These are phyloP conservation scores for Microctenopoma steveboyesi DNA, from an alignment of 2,797 vertebrate species.

Conservation along the genomic window DNA sequence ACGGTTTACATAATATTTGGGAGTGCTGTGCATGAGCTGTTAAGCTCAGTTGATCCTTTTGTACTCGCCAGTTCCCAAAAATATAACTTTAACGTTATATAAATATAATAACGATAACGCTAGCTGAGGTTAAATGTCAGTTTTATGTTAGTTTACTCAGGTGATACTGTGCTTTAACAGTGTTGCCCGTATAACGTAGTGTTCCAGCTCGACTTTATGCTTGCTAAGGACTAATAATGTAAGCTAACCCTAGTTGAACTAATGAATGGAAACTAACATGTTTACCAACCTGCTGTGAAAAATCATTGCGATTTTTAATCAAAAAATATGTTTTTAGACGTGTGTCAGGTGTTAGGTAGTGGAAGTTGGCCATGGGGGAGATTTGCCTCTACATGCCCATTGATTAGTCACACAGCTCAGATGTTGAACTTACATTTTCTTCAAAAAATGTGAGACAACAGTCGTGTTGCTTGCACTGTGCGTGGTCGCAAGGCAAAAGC, in stretches of 20 bases:
- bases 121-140: neutral
- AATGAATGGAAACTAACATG: conserved; percentile 6
- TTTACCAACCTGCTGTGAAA: conserved; percentile 9
- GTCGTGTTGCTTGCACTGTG: neutral
- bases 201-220: conserved; percentile 1
- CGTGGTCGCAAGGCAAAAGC: neutral
- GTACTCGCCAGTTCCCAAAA: conserved; percentile 25
- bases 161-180: neutral
- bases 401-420: conserved; percentile 3
- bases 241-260: neutral
- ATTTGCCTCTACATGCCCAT: conserved; percentile 73
- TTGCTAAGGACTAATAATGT: neutral
- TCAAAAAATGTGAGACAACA: neutral
- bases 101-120: conserved; percentile 1
- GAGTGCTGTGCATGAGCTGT: conserved; percentile 10
- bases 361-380: conserved; percentile 20
- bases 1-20: neutral
- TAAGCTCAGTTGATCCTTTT: conserved; percentile 38
- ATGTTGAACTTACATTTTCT: neutral
- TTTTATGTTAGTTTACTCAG: neutral
- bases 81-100: conserved; percentile 21
- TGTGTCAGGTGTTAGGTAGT: neutral
- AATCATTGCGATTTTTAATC: neutral
- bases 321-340: neutral
- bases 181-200: neutral